Conservation (phyloP, 92 coral and sea anemone genomes). For the Ricordea florida region DNA sequence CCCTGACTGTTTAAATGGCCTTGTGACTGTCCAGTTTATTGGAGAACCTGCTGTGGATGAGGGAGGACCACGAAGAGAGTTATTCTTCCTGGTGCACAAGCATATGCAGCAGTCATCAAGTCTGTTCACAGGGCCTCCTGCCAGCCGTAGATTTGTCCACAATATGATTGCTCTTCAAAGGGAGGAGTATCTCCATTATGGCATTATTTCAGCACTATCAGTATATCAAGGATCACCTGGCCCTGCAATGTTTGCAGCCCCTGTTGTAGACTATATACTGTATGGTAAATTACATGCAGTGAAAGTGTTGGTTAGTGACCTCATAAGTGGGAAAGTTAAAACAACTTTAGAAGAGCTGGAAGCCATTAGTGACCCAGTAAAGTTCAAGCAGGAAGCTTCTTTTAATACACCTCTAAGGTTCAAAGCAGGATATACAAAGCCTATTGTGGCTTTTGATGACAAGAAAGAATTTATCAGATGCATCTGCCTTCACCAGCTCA, state of each 20-base stretch:
- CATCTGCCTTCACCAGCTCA: constrained; percentile 51
- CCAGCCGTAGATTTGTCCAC: constrained; percentile 58
- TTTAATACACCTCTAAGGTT: constrained; percentile 51
- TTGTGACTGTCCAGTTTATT: constrained; percentile 52
- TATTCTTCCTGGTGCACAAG: constrained; percentile 62
- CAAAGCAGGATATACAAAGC: constrained; percentile 54
- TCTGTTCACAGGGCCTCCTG: constrained; percentile 54
- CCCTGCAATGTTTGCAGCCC: constrained; percentile 51
- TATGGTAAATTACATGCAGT: constrained; percentile 63
- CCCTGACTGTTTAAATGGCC: constrained; percentile 39
- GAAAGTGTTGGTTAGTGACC: constrained; percentile 35
- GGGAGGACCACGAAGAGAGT: constrained; percentile 65
- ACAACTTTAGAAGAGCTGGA: constrained; percentile 48
- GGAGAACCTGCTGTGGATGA: constrained; percentile 64
- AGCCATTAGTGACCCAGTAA: constrained; percentile 32
- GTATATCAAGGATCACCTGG: constrained; percentile 68
- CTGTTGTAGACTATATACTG: constrained; percentile 57
- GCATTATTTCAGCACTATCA: constrained; percentile 58
- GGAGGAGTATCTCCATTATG: constrained; percentile 51
- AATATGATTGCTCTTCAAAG: constrained; percentile 67
- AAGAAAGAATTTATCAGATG: constrained; percentile 55
- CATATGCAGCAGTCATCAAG: constrained; percentile 57
- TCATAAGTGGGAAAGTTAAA: constrained; percentile 44
- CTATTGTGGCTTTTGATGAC: constrained; percentile 51
- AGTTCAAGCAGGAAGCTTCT: constrained; percentile 57